phyloP scores from a whole-genome alignment of 1,140 invertebrate species.

The Protaetia brevitarsis region DNA sequence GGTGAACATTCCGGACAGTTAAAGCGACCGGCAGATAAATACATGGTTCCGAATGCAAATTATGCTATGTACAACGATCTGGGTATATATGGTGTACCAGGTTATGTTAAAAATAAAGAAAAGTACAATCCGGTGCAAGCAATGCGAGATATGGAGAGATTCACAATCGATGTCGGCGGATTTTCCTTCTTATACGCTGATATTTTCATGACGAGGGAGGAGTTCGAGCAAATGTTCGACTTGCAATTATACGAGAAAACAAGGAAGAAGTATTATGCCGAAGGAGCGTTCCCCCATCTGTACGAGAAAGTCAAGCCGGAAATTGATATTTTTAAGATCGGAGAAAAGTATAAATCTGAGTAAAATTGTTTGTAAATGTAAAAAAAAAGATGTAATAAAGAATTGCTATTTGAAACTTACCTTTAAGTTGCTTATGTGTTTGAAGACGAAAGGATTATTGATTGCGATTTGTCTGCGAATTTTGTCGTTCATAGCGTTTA shows the following conservation, averaged over 20 bases:
- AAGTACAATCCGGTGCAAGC: conserved; percentile 53
- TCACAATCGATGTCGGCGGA: conserved; percentile 55
- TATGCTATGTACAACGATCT: conserved; percentile 57
- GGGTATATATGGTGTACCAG: conserved; percentile 59
- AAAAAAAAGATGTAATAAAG: no score
- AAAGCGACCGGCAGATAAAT: conserved; percentile 48
- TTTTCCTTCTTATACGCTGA: conserved; percentile 64
- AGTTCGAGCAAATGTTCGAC: conserved; percentile 59
- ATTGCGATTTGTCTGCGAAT: conserved; percentile 95
- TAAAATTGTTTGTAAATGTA: not conserved
- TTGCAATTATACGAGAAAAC: conserved; percentile 52
- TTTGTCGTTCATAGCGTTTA: conserved; percentile 99
- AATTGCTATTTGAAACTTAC: conserved; percentile 48
- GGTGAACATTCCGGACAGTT: conserved; percentile 51
- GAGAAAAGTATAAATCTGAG: conserved; percentile 47
- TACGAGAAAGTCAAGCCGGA: conserved; percentile 64
- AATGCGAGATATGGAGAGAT: conserved; percentile 58
- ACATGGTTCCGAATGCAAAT: conserved; percentile 53
- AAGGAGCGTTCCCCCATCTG: conserved; percentile 54
- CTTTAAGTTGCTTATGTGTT: conserved; percentile 98
- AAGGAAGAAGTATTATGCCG: conserved; percentile 52
- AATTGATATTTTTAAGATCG: conserved; percentile 64
- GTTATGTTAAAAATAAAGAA: conserved; percentile 51
- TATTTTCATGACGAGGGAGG: conserved; percentile 58
- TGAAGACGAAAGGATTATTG: conserved; percentile 99